phyloP scores from a whole-genome alignment of 23 tunicate genomes.

The Trididemnum clinides region DNA sequence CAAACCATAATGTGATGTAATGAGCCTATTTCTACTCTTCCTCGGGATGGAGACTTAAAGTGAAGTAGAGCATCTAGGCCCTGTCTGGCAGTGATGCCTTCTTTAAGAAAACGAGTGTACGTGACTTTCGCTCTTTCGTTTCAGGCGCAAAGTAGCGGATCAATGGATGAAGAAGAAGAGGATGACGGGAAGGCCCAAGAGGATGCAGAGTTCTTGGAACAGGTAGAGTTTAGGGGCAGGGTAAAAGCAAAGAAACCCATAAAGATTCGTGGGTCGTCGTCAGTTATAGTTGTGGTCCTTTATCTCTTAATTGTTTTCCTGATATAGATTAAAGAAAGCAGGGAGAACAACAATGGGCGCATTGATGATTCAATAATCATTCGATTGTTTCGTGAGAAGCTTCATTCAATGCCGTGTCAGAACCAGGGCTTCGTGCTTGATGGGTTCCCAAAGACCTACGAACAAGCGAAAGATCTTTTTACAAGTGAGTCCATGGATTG shows the following conservation, averaged over 20 bases:
- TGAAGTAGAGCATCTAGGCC: too few species aligned
- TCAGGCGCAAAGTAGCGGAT: slow-evolving; percentile 25
- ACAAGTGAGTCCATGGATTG: slow-evolving; percentile 31
- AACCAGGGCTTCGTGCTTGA: slow-evolving; percentile 96
- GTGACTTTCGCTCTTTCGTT: too few species aligned
- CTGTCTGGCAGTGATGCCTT: too few species aligned
- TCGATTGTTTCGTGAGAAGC: slow-evolving; percentile 72
- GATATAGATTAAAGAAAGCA: slow-evolving; percentile 68
- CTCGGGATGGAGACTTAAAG: too few species aligned
- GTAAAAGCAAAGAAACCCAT: too few species aligned
- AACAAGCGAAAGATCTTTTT: slow-evolving; percentile 96
- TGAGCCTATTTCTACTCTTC: too few species aligned
- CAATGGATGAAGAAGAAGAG: slow-evolving; percentile 87
- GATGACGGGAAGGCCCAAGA: slow-evolving; percentile 94
- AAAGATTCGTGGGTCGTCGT: too few species aligned
- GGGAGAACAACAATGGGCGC: slow-evolving; percentile 77
- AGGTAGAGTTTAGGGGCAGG: too few species aligned
- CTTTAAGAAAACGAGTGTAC: too few species aligned
- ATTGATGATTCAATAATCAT: slow-evolving; percentile 83
- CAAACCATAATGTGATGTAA: too few species aligned
- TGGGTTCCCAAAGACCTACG: slow-evolving; percentile 96
- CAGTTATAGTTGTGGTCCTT: too few species aligned
- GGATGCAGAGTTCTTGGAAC: slow-evolving; percentile 83
- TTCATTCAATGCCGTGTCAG: slow-evolving; percentile 93
- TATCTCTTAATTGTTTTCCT: too few species aligned